phyloP scores from a whole-genome alignment of 2,113 vertebrate genomes.

The Heliornis fulica region DNA sequence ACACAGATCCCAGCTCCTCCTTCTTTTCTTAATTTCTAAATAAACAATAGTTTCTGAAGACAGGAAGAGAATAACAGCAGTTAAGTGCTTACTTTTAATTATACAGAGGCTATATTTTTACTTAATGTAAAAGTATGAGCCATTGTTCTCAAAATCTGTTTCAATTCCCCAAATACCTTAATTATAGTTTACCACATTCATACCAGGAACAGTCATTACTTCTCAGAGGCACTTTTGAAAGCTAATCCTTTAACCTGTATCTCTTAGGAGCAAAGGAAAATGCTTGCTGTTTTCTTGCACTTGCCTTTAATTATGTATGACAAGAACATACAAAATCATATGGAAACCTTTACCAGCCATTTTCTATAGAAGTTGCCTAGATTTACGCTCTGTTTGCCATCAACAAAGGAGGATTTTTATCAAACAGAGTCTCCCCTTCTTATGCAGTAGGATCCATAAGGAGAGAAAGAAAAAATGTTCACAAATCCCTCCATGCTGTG shows the following conservation, averaged over 20 bases:
- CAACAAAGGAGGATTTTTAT: neutral
- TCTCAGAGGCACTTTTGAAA: neutral
- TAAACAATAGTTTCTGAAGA: slow-evolving; percentile 15
- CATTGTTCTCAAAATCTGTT: slow-evolving; percentile 22
- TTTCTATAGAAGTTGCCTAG: neutral
- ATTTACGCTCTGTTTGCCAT: neutral
- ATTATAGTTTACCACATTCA: neutral
- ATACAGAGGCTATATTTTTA: neutral
- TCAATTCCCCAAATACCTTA: slow-evolving; percentile 22
- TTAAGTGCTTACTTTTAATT: slow-evolving; percentile 23
- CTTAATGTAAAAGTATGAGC: neutral
- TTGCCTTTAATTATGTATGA: neutral
- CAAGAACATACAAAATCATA: neutral
- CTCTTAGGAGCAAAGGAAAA: neutral
- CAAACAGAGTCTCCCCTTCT: neutral
- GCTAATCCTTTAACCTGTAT: neutral
- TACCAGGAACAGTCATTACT: neutral
- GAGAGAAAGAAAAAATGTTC: neutral
- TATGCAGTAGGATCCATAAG: neutral
- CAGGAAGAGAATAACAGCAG: neutral
- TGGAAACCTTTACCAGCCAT: neutral
- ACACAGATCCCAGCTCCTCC: neutral
- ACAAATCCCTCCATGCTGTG: neutral
- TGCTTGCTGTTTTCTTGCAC: neutral
- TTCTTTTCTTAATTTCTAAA: neutral